Evolutionary conservation across 2,113 vertebrate species (phyloP), one percentile per base, ranked within the genome.

Genomic region (Anser brachyrhynchus): DNA sequence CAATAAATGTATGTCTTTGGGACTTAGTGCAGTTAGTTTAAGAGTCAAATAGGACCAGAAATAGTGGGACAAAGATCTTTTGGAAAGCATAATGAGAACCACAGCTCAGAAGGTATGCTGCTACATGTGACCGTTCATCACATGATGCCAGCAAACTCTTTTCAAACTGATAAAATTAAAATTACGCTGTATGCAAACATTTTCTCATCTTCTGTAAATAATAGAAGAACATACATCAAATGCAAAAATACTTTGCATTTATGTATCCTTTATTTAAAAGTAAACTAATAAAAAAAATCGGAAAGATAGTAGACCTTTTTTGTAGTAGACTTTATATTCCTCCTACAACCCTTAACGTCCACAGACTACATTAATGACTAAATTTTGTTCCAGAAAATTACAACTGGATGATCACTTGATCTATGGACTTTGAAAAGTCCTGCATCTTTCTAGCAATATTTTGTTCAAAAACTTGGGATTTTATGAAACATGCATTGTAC

Each of bases 111-210:
- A 84, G 20, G 20, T 37, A 65, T 13, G 18, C 9, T 13, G 16
- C 25, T 78, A 5, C 0, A 0, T 37, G 19, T 29, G 28, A 55
- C 28, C 64, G 6, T 41, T 82, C 39, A 41, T 81, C 3, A 11
- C 3, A 12, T 19, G 21, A 59, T 18, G 64, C 4, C 29, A 46
- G 6, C 15, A 85, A 91, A 87, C 5, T 69, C 78, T 26, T 84
- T 82, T 72, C n/a, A 84, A 43, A 44, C 8, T 28, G 33, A 41
- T 11, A 7, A 78, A 64, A 75, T 4, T 29, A 26, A 81, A 86
- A 71, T 46, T 21, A 74, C 3, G 35, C 3, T 13, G 9, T 12
- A 18, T n/a, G 33, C 5, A 70, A 85, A 17, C 2, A 8, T 72
- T 89, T 82, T 28, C 22, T 13, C 6, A 1, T 49, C 8, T n/a